Evolutionary conservation across 1,140 invertebrate species (phyloP), one percentile per base, ranked within the genome.

Genomic region (Drosophila trapezifrons): DNA sequence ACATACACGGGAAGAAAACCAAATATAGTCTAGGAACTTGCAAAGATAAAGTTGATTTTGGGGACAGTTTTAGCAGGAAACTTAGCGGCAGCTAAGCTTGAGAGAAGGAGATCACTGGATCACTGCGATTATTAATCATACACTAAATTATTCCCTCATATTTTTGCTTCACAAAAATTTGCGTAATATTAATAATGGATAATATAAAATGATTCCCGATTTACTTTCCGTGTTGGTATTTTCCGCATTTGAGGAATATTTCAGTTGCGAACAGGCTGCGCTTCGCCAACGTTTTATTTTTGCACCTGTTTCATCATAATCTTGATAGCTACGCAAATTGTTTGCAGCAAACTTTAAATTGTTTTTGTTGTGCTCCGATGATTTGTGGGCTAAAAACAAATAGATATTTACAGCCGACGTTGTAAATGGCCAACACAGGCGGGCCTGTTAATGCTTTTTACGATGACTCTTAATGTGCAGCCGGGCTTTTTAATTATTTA

Each of bases 321-420:
- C 64, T 77, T 76, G 73, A 77, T 77, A 42, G 74, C 57, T 22
- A 15, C 20, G 73, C 63, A 67, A 79, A 58, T 79, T 79, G 69
- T 74, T 79, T 69, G 63, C 55, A 38, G 37, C 54, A 18, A 75
- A 65, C 63, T 80, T 75, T 60, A 65, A 80, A 80, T 80, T 76
- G 56, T 62, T 67, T 40, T 81, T 60, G 42, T 80, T 73, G n/a
- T 38, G 56, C 37, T 32, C 46, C 29, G 56, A 67, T 69, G 77
- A 80, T 80, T 80, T 79, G 76, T 79, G 42, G 55, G 45, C n/a
- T 46, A 37, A 59, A 49, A 59, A 27, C 56, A 43, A 66, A 62
- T 32, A 60, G 10, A 38, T 45, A 45, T 32, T 10, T 35, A 56
- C 43, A 32, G 40, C 37, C 20, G 25, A 29, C 29, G 1, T 2